Evolutionary conservation across 2,113 vertebrate species (phyloP).

Genomic region (Bothrops jararaca): DNA sequence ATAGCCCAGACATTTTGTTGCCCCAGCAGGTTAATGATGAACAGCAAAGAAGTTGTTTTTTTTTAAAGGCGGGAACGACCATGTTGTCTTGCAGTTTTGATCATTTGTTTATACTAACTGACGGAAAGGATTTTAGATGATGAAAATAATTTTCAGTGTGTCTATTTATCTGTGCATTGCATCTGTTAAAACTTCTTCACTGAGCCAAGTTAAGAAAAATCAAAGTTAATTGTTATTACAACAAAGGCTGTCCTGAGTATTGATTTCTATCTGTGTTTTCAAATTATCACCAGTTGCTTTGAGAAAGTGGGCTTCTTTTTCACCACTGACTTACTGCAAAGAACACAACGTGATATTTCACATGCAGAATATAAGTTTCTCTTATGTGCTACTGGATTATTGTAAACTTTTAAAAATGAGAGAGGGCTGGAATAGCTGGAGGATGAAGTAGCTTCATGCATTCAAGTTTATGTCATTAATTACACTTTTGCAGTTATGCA

Average conservation of each 20-base stretch:
- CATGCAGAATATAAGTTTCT: constrained; percentile 19
- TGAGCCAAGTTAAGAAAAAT: constrained; percentile 26
- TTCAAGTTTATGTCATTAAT: background rate
- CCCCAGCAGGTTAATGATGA: background rate
- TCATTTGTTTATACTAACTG: background rate
- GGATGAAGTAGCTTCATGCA: background rate
- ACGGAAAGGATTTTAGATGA: background rate
- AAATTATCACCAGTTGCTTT: constrained; percentile 58
- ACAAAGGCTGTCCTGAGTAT: constrained; percentile 44
- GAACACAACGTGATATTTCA: constrained; percentile 28
- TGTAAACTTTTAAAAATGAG: background rate
- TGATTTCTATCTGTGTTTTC: constrained; percentile 45
- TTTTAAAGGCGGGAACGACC: background rate
- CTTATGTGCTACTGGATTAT: background rate
- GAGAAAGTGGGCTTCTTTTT: constrained; percentile 40
- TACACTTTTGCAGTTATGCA: background rate
- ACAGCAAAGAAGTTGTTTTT: no score
- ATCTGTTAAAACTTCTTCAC: background rate
- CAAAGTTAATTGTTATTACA: constrained; percentile 49
- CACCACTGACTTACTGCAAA: constrained; percentile 40
- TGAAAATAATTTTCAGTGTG: background rate
- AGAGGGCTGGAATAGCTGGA: background rate
- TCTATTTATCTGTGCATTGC: background rate
- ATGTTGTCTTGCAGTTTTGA: background rate
- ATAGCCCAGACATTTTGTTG: background rate